Evolutionary conservation across 2,797 vertebrate genomes (phyloP), one percentile per base, ranked within the genome.

Genomic region (Aphelocoma californica): DNA sequence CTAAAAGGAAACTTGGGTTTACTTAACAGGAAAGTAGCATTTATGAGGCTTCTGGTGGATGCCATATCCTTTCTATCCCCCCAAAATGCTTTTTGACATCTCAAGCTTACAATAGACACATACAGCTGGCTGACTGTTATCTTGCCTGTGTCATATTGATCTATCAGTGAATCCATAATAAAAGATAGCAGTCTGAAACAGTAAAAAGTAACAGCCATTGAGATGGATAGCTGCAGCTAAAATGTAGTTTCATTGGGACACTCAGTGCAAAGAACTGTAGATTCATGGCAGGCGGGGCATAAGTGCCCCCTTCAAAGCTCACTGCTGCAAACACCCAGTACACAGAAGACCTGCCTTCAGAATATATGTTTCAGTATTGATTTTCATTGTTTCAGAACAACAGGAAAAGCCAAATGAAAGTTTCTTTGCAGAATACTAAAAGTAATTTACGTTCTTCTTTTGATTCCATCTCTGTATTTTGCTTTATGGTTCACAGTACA

Each of bases 361-460:
- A 97, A 97, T 97, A 95, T 96, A 97, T 95, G 96, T 96, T 96
- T 97, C 95, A 90, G 56, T 98, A 98, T 98, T 97, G 97, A 98
- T 98, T 98, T 98, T 97, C 94, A 90, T 92, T 97, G 97, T 95
- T 97, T 97, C 96, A 97, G 96, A 98, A 98, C 97, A 98, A 98
- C 94, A 97, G 97, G 95, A 97, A 98, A 98, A 97, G 92, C 94
- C 96, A 97, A 97, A 93, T 96, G 95, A 97, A 98, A 98, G 96
- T 97, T 98, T 97, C 97, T 98, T 97, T 96, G 95, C 95, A 80
- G 94, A 98, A 92, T 86, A 97, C 96, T 97, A 97, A 96, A 98
- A 97, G 96, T 97, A 98, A 98, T 98, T 98, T 97, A 98, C 72
- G 95, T 97, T 92, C 88, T 96, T 93, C 96, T 97, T 98, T 97